Evolutionary conservation across 2,797 vertebrate species (phyloP).

Genomic region (Arnoldichthys spilopterus): DNA sequence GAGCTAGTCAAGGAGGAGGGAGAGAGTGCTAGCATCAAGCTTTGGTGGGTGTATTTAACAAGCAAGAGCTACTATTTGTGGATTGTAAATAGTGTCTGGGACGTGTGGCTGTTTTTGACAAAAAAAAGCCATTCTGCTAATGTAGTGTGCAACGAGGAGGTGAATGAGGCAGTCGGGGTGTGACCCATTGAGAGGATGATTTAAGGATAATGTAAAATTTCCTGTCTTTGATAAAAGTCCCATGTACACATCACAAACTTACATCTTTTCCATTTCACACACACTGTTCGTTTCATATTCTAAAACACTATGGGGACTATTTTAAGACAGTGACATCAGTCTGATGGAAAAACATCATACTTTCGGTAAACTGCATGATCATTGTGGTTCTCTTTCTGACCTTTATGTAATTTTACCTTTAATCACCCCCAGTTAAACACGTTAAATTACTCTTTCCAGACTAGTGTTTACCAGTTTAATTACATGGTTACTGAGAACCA

Average conservation of each 20-base stretch:
- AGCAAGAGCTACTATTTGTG: constrained; percentile 10
- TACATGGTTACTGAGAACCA: constrained; percentile 29
- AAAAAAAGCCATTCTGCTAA: constrained; percentile 8
- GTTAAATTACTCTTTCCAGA: constrained; percentile 40
- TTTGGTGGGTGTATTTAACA: constrained; percentile 27
- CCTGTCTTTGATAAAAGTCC: not conserved
- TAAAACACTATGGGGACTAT: constrained; percentile 48
- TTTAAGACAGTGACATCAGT: constrained; percentile 39
- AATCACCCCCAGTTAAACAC: constrained; percentile 46
- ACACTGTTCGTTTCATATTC: not conserved
- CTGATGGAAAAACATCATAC: constrained; percentile 32
- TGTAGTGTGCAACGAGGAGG: not conserved
- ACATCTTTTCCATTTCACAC: not conserved
- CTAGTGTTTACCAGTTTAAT: constrained; percentile 36
- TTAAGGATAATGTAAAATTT: not conserved
- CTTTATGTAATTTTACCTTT: constrained; percentile 41
- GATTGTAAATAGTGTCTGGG: constrained; percentile 33
- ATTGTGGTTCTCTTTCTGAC: constrained; percentile 42
- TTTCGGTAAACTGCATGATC: constrained; percentile 27
- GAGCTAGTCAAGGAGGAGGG: not conserved
- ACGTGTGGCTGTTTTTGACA: not conserved
- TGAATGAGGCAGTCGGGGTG: not conserved
- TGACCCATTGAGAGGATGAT: not conserved
- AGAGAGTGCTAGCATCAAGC: not conserved
- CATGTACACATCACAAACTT: not conserved